phyloP scores from a whole-genome alignment of 2,113 vertebrate species.

The Spizaetus ornatus region DNA sequence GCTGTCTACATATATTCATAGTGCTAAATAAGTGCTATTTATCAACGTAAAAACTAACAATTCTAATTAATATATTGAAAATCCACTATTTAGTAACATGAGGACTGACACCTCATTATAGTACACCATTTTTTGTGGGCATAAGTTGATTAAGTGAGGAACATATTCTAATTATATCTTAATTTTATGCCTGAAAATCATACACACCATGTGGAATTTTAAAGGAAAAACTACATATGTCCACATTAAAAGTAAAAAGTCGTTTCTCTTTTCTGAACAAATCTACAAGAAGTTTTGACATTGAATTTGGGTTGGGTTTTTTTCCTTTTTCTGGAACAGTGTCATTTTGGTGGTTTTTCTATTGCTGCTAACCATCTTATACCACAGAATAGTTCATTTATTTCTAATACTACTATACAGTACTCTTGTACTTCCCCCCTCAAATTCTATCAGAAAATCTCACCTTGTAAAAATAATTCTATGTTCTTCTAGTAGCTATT shows the following conservation, averaged over 20 bases:
- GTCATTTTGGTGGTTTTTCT: neutral
- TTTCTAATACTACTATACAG: neutral
- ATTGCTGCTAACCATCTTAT: neutral
- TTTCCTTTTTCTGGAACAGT: neutral
- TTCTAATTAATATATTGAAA: neutral
- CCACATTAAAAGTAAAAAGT: neutral
- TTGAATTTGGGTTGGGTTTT: neutral
- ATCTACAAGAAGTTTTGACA: neutral
- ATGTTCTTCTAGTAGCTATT: neutral
- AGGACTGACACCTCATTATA: neutral
- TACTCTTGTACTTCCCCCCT: neutral
- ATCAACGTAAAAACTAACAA: neutral
- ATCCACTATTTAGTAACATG: neutral
- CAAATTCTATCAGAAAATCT: neutral
- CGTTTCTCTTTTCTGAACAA: neutral
- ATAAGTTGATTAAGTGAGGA: neutral
- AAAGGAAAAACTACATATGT: conserved; percentile 7
- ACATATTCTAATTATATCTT: neutral
- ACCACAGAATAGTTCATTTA: neutral
- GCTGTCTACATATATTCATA: neutral
- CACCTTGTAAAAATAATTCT: neutral
- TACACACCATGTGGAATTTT: neutral
- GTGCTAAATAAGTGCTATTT: neutral
- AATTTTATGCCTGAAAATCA: conserved; percentile 22
- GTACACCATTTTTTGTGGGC: neutral